Percentiles rank a stretch among this genome's conserved stretches.
phyloP scores from a whole-genome alignment of 2,888 invertebrate genomes.

The Monochamus alternatus region DNA sequence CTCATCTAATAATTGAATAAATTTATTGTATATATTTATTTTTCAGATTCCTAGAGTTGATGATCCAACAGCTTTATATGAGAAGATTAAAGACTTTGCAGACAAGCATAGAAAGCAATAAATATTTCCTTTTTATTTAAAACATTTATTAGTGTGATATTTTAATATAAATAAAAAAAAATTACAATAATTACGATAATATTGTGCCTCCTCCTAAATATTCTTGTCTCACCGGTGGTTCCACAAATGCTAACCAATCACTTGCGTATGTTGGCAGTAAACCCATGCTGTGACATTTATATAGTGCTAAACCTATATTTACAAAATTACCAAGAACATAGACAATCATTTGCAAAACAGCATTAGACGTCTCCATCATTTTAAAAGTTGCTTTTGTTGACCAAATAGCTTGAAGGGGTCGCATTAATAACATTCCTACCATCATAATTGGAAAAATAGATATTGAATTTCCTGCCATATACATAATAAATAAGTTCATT shows the following conservation, averaged over 20 bases:
- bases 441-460: conserved; percentile 99
- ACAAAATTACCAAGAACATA: conserved; percentile 95
- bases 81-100: conserved; percentile 80
- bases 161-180: conserved; percentile 50
- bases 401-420: conserved; percentile 96
- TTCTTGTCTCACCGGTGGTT: conserved; percentile 89
- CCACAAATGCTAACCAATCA: conserved; percentile 98
- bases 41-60: conserved; percentile 88
- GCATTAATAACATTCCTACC: conserved; percentile 98
- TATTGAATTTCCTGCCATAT: conserved; percentile 99
- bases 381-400: conserved; percentile 92
- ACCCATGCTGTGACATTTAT: conserved; percentile 99
- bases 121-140: conserved; percentile 41
- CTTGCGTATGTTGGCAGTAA: conserved; percentile 96
- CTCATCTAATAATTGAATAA: background rate
- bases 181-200: conserved; percentile 71
- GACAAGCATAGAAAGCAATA: conserved; percentile 78
- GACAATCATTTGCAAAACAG: conserved; percentile 91
- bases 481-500: conserved; percentile 99
- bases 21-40: conserved; percentile 17
- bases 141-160: conserved; percentile 52
- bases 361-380: conserved; percentile 94
- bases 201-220: conserved; percentile 88
- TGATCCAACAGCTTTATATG: conserved; percentile 83
- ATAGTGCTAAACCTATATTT: conserved; percentile 92